These are phyloP conservation scores for Platycnemis pennipes DNA, from an alignment of 2,888 invertebrate genomes.

Conservation along the genomic window DNA sequence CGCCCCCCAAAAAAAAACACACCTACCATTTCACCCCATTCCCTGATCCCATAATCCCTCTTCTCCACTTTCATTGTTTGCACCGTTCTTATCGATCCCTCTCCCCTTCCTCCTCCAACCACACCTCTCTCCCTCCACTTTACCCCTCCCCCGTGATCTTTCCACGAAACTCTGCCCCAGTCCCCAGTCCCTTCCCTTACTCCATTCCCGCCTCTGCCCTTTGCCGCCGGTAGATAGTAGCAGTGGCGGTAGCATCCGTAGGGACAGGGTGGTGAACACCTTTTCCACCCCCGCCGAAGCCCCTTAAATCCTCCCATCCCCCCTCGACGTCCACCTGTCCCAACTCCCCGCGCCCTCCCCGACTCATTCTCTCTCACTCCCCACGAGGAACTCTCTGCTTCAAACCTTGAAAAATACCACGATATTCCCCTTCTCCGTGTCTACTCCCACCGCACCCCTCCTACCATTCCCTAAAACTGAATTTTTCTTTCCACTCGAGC, in stretches of 20 bases:
- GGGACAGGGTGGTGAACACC: neutral
- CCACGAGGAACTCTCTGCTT: neutral
- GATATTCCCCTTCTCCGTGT: neutral
- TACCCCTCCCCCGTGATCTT: neutral
- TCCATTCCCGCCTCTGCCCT: slow-evolving; percentile 52
- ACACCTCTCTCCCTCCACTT: neutral
- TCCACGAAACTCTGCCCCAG: neutral
- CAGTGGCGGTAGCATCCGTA: neutral
- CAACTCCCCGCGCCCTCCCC: neutral
- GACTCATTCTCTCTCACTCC: neutral
- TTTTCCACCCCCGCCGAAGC: neutral
- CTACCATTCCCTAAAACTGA: neutral
- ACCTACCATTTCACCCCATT: slow-evolving; percentile 34
- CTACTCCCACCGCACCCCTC: neutral
- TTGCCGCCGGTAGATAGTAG: slow-evolving; percentile 20
- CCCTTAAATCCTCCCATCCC: neutral
- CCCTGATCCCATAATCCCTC: slow-evolving; percentile 55
- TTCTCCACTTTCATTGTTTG: slow-evolving; percentile 61
- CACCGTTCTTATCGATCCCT: slow-evolving; percentile 28
- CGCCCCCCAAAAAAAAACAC: neutral
- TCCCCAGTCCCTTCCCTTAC: neutral
- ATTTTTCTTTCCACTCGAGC: neutral
- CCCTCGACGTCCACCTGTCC: neutral
- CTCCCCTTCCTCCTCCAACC: slow-evolving; percentile 3
- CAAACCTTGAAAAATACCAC: slow-evolving; percentile 2